Conservation (phyloP, 2,113 vertebrate species). For the Lasiurus cinereus region DNA sequence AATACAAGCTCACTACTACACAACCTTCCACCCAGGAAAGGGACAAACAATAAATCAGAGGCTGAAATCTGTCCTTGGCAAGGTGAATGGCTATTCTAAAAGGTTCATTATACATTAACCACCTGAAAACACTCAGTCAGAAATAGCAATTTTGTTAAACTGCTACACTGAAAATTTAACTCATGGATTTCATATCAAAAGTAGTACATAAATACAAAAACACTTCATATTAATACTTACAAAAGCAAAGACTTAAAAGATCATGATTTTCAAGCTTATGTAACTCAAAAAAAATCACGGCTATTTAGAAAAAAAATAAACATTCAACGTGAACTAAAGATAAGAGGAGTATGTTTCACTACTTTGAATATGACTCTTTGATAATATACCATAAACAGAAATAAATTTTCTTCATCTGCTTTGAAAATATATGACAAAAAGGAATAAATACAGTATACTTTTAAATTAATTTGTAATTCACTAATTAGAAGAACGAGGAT, state of each 20-base stretch:
- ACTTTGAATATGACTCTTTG: not conserved
- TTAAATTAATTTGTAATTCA: constrained; percentile 19
- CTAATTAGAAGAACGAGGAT: not conserved
- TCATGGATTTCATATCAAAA: not conserved
- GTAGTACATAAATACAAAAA: not conserved
- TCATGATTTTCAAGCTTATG: not conserved
- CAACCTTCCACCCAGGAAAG: not conserved
- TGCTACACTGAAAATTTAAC: not conserved
- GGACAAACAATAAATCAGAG: not conserved
- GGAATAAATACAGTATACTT: not conserved
- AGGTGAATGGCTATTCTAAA: constrained; percentile 34
- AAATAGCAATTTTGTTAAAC: constrained; percentile 3
- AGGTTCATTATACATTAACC: constrained; percentile 45
- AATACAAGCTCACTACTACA: not conserved
- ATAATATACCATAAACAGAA: not conserved
- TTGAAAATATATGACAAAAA: not conserved
- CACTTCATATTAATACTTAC: not conserved
- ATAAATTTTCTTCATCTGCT: not conserved
- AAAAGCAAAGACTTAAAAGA: not conserved
- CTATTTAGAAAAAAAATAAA: not conserved
- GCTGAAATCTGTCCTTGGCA: constrained; percentile 15
- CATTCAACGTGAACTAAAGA: not conserved
- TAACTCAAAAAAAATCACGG: not conserved
- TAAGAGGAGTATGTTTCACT: not conserved
- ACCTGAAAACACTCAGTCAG: not conserved